Conservation (phyloP, 2,888 invertebrate genomes). For the Drosophila flavopinicola region DNA sequence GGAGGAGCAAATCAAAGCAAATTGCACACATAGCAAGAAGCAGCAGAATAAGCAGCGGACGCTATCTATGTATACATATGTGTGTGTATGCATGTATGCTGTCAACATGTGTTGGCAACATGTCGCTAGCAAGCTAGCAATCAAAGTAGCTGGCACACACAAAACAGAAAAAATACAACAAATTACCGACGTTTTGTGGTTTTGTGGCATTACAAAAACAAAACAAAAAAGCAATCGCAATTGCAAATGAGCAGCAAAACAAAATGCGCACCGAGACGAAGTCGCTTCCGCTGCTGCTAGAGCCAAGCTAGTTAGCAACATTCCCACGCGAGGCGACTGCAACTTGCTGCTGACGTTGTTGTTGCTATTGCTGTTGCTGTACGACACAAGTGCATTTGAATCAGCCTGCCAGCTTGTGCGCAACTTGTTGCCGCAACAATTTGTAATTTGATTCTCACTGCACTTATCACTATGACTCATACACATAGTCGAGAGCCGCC, state of each 20-base stretch:
- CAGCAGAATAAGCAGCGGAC: neutral
- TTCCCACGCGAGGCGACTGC: conserved; percentile 59
- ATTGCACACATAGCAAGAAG: conserved; percentile 4
- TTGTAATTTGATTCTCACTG: neutral
- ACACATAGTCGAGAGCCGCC: too few species aligned
- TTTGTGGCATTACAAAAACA: conserved; percentile 4
- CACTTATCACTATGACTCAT: conserved; percentile 30
- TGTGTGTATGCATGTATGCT: neutral
- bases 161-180: conserved; percentile 2
- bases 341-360: conserved; percentile 17
- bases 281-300: conserved; percentile 32
- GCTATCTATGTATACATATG: neutral
- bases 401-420: neutral
- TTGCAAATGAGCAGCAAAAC: conserved; percentile 18
- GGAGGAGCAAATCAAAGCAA: conserved; percentile 23
- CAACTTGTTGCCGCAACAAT: conserved; percentile 43
- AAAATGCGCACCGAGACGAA: neutral
- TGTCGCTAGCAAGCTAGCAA: conserved; percentile 29
- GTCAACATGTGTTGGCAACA: conserved; percentile 54
- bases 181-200: conserved; percentile 15
- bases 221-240: conserved; percentile 3
- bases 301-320: conserved; percentile 12
- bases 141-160: neutral
- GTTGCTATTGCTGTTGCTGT: conserved; percentile 21
- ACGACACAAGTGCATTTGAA: conserved; percentile 13